A percentile compares a stretch with the other conserved stretches of the same genome.
Evolutionary conservation across 1,140 invertebrate species (phyloP).

Genomic region (Elymnias hypermnestra): DNA sequence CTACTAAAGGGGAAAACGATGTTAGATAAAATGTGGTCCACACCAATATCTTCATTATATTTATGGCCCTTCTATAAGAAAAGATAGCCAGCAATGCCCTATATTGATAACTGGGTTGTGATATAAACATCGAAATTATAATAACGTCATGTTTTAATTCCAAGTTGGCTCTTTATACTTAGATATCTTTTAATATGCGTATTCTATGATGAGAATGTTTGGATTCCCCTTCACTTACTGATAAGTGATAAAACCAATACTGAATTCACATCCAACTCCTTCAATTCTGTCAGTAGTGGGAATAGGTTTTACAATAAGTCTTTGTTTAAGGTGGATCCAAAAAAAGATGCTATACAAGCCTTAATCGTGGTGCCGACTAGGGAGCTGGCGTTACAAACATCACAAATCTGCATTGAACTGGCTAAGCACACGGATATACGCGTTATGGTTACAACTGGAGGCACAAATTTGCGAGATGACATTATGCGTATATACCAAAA

Average conservation of each 20-base stretch:
- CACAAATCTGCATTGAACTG: slow-evolving; percentile 99
- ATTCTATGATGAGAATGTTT: slow-evolving; percentile 70
- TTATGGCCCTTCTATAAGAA: no score
- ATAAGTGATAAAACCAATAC: slow-evolving; percentile 63
- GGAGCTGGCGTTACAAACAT: slow-evolving; percentile 99
- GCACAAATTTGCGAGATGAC: slow-evolving; percentile 98
- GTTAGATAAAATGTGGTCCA: no score
- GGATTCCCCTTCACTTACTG: slow-evolving; percentile 71
- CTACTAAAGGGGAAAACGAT: no score
- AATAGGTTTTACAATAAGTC: not conserved
- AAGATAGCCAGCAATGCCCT: no score
- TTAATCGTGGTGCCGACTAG: slow-evolving; percentile 99
- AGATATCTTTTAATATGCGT: no score
- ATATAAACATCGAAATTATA: not conserved
- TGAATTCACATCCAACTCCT: slow-evolving; percentile 27
- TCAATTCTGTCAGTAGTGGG: not conserved
- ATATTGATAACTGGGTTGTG: no score
- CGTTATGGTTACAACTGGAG: slow-evolving; percentile 99
- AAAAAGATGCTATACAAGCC: slow-evolving; percentile 95
- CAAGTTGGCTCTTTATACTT: no score
- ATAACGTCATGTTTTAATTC: no score
- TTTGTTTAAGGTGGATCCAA: slow-evolving; percentile 82
- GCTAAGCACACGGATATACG: slow-evolving; percentile 96
- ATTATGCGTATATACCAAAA: slow-evolving; percentile 99
- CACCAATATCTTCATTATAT: no score